Base-by-base conservation (phyloP, 2,113 vertebrate species). In the Bucco capensis region DNA sequence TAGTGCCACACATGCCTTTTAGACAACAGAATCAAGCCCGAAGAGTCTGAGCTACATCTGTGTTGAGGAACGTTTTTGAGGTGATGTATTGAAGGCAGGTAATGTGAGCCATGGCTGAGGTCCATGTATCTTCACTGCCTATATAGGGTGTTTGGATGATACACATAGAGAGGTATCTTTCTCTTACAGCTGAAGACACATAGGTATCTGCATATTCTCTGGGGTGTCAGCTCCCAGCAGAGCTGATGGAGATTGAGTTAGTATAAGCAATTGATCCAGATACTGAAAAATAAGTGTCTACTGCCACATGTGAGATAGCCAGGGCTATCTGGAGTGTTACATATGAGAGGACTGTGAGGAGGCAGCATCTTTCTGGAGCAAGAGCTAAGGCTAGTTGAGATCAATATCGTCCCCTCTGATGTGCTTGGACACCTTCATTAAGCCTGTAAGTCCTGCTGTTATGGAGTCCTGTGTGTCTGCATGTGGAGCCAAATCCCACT, bases 381-480 rank as follows among this genome's bases (percentile, higher is more conserved):
- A 31, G n/a, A 80, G 15, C 19, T 51, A 31, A 37, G 53, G 37
- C 40, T 9, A 18, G 49, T 13, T 79, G n/a, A 60, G 56, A 9
- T 21, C 23, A n/a, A 4, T n/a, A 23, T 3, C 3, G 30, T 12
- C 23, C 17, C 12, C 10, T 73, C 14, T 27, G 40, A 30, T 0
- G 0, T 27, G 28, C 4, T 35, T 80, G 87, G 30, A 65, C 16
- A 14, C 7, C 46, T 50, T 16, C 3, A 3, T 27, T 9, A 16
- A 53, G 40, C 24, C 12, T 40, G 24, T 14, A 30, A 30, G 28
- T 53, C 28, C 27, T 53, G 51, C 8, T 15, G 16, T n/a, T 31
- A 16, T 19, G 0, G 17, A 64, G 19, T 22, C 28, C 60, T 4
- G 0, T 0, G 2, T 66, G 25, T 21, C 18, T 56, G 19, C 15